Percentiles rank a stretch among this genome's conserved stretches.
Conservation (phyloP, 2,888 invertebrate genomes). For the Polymixis flavicincta region DNA sequence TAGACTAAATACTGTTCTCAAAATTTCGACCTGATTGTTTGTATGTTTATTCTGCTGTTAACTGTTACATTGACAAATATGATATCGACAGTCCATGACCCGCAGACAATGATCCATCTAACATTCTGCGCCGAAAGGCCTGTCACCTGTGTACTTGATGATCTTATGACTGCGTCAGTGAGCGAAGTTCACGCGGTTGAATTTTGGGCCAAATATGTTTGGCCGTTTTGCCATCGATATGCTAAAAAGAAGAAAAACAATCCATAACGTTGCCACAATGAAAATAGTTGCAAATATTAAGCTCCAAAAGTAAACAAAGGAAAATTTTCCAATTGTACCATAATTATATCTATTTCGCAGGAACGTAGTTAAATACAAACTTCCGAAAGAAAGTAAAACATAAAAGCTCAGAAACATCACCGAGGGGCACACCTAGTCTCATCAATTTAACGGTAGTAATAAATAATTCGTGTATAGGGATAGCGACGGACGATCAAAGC, state of each 20-base stretch:
- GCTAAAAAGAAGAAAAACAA: too few species aligned
- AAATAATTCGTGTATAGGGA: conserved; percentile 70
- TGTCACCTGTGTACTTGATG: too few species aligned
- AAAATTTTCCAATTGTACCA: not conserved
- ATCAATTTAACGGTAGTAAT: conserved; percentile 67
- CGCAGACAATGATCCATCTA: too few species aligned
- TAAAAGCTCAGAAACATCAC: conserved; percentile 44
- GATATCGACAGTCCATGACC: not conserved
- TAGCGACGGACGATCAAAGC: conserved; percentile 71
- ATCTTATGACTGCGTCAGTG: too few species aligned
- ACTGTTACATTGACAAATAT: not conserved
- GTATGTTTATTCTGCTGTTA: not conserved
- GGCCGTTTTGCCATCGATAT: too few species aligned
- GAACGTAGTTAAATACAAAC: not conserved
- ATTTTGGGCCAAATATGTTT: too few species aligned
- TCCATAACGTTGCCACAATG: not conserved
- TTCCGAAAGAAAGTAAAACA: not conserved
- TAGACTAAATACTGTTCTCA: not conserved
- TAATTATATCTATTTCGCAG: not conserved
- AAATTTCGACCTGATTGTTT: not conserved
- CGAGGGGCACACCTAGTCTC: conserved; percentile 56
- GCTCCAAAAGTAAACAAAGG: too few species aligned
- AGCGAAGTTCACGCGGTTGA: too few species aligned
- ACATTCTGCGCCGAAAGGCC: too few species aligned
- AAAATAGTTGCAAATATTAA: not conserved